phyloP scores from a whole-genome alignment of 2,797 vertebrate genomes.

The Amphiprion clarkii region DNA sequence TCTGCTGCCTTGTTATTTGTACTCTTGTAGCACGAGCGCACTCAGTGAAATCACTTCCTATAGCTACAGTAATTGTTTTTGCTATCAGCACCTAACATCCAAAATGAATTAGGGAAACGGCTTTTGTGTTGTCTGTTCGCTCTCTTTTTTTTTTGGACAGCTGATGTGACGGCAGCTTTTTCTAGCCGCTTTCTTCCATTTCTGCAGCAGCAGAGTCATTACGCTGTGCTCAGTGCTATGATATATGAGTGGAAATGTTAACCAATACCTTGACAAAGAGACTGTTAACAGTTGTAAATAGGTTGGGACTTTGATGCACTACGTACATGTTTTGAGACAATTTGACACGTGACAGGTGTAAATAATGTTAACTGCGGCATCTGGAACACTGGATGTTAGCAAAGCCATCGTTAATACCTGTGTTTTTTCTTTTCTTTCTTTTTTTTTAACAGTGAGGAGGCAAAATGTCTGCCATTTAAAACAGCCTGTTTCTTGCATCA shows the following conservation, averaged over 20 bases:
- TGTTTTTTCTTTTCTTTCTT: neutral
- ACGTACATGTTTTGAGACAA: neutral
- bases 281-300: slow-evolving; percentile 12
- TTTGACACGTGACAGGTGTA: neutral
- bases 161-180: slow-evolving; percentile 56
- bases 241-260: slow-evolving; percentile 11
- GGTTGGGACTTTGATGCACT: neutral
- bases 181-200: slow-evolving; percentile 23
- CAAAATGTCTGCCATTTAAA: no score
- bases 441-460: no score
- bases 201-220: slow-evolving; percentile 30
- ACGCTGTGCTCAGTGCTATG: slow-evolving; percentile 21
- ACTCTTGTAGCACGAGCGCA: slow-evolving; percentile 44
- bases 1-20: slow-evolving; percentile 57
- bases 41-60: slow-evolving; percentile 56
- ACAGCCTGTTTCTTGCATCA: no score
- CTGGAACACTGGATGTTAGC: no score
- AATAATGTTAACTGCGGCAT: no score
- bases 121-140: slow-evolving; percentile 46
- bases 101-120: slow-evolving; percentile 67
- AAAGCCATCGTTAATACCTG: neutral
- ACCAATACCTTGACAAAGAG: slow-evolving; percentile 9
- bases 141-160: slow-evolving; percentile 36
- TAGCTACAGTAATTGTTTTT: slow-evolving; percentile 67
- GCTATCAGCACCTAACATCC: slow-evolving; percentile 67